phyloP scores from a whole-genome alignment of 2,888 invertebrate genomes.

The Crepidodera aurea region DNA sequence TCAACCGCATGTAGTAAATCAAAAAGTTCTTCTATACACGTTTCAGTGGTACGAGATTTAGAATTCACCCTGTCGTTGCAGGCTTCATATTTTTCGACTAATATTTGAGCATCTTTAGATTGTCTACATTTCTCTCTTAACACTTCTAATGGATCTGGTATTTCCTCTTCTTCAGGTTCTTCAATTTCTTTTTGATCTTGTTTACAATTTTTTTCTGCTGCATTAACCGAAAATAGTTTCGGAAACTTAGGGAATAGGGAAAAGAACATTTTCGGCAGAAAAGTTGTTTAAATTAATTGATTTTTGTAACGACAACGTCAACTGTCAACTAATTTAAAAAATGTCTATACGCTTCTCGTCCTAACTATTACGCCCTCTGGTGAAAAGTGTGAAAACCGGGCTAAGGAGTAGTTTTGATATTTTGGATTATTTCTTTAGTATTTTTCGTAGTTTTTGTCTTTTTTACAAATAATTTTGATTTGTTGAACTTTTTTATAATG shows the following conservation, averaged over 20 bases:
- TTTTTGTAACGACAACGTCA: no score
- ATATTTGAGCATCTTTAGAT: slow-evolving; percentile 68
- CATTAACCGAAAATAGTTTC: background rate
- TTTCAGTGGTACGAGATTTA: slow-evolving; percentile 83
- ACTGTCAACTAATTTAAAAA: no score
- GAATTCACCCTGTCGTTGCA: slow-evolving; percentile 92
- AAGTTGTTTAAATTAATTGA: no score
- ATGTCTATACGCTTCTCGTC: no score
- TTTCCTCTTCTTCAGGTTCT: slow-evolving; percentile 70
- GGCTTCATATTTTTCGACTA: slow-evolving; percentile 75
- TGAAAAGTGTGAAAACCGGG: no score
- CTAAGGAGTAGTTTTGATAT: no score
- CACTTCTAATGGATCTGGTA: slow-evolving; percentile 80
- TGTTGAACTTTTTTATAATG: no score
- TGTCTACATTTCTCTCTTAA: slow-evolving; percentile 76
- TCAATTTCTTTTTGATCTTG: background rate
- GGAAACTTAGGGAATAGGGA: background rate
- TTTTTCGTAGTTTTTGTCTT: no score
- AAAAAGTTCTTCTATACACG: slow-evolving; percentile 89
- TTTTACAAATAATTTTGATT: no score
- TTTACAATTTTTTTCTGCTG: background rate
- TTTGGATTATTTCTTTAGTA: no score
- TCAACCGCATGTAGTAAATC: slow-evolving; percentile 93
- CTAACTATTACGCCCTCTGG: no score
- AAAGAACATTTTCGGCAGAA: background rate